Percentiles rank a stretch among this genome's conserved stretches.
phyloP scores from a whole-genome alignment of 2,888 invertebrate species.

The Catocala nupta region DNA sequence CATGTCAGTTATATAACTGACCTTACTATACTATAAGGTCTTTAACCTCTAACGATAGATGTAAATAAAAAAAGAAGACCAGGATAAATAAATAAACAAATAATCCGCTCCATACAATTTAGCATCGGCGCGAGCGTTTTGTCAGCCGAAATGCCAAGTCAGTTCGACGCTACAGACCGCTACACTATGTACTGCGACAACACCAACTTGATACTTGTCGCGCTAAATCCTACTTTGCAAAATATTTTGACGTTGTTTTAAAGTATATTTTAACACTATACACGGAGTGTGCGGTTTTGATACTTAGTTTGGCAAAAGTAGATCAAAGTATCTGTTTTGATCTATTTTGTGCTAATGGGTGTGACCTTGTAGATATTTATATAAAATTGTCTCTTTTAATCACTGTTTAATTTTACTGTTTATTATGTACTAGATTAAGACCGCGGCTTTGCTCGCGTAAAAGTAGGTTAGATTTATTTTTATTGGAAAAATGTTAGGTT shows the following conservation, averaged over 20 bases:
- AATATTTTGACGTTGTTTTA: conserved; percentile 16
- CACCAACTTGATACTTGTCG: conserved; percentile 64
- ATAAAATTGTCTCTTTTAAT: too few relatives aligned
- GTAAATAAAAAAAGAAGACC: too few relatives aligned
- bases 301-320: conserved; percentile 3
- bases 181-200: conserved; percentile 58
- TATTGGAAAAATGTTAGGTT: too few relatives aligned
- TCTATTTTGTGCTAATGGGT: background rate
- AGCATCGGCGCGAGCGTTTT: conserved; percentile 72
- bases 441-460: too few relatives aligned
- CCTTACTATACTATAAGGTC: too few relatives aligned
- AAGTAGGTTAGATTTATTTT: too few relatives aligned
- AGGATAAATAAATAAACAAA: conserved; percentile 1
- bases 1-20: too few relatives aligned
- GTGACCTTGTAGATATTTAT: background rate
- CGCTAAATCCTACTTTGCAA: conserved; percentile 27
- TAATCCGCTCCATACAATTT: conserved; percentile 59
- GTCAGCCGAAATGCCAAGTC: conserved; percentile 85
- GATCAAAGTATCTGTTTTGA: background rate
- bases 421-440: too few relatives aligned
- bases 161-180: conserved; percentile 79
- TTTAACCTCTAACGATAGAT: too few relatives aligned
- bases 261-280: conserved; percentile 1
- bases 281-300: conserved; percentile 3
- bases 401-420: too few relatives aligned